Evolutionary conservation across 2,797 vertebrate species (phyloP).

Genomic region (Sebastes kiyomatsui): DNA sequence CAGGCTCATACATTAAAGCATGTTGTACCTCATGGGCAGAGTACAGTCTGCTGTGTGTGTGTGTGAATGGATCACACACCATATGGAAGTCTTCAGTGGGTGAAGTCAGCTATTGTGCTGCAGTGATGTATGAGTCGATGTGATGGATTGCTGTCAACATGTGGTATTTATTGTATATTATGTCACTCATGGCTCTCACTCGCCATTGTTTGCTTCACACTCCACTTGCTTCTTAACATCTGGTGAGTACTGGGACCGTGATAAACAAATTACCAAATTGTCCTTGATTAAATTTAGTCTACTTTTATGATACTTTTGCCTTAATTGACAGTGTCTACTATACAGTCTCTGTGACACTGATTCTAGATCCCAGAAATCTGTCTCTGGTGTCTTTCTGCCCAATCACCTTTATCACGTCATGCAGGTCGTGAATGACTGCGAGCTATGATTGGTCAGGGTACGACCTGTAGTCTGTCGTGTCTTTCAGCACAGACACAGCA

Average conservation of each 20-base stretch:
- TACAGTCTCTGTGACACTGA: not conserved
- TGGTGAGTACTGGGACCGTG: slow-evolving; percentile 22
- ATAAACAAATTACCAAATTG: not conserved
- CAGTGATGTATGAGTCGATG: slow-evolving; percentile 37
- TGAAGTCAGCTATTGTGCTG: slow-evolving; percentile 48
- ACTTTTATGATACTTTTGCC: too few species aligned
- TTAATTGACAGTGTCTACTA: not conserved
- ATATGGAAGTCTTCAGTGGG: slow-evolving; percentile 52
- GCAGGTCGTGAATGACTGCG: too few species aligned
- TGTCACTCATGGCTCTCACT: slow-evolving; percentile 32
- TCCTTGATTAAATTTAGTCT: not conserved
- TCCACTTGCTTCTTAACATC: slow-evolving; percentile 49
- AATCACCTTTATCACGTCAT: not conserved
- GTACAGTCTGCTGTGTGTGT: slow-evolving; percentile 6
- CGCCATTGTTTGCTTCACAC: slow-evolving; percentile 40
- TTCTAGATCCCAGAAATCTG: not conserved
- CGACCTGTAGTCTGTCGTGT: not conserved
- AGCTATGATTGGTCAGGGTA: not conserved
- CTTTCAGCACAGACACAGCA: not conserved
- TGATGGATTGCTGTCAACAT: slow-evolving; percentile 57
- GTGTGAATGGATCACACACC: slow-evolving; percentile 18
- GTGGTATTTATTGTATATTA: slow-evolving; percentile 41
- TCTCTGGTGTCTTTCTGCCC: not conserved
- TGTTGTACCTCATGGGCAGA: slow-evolving; percentile 6
- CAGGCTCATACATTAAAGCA: slow-evolving; percentile 11